Conservation (phyloP, 2,797 vertebrate species). For the Acrossocheilus fasciatus region DNA sequence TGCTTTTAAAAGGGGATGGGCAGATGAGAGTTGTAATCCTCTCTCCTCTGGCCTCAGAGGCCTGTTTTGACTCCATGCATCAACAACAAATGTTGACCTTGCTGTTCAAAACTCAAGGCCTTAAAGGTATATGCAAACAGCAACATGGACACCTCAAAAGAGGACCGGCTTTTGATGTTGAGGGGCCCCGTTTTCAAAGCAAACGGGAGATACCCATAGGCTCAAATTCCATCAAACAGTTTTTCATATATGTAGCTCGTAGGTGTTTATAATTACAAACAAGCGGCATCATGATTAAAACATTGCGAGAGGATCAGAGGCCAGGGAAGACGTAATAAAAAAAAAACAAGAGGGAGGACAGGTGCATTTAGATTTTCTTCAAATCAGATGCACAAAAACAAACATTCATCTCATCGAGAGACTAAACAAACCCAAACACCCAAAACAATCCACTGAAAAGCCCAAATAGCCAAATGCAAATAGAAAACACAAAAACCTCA, state of each 20-base stretch:
- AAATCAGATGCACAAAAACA: not conserved
- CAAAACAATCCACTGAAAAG: not conserved
- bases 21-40: slow-evolving; percentile 57
- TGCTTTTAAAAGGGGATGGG: slow-evolving; percentile 56
- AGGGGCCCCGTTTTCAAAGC: slow-evolving; percentile 75
- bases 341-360: slow-evolving; percentile 31
- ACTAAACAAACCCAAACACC: not conserved
- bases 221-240: slow-evolving; percentile 79
- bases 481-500: not conserved
- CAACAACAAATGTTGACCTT: slow-evolving; percentile 81
- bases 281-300: slow-evolving; percentile 83
- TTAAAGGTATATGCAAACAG: slow-evolving; percentile 81
- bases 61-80: slow-evolving; percentile 69
- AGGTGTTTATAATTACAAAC: slow-evolving; percentile 85
- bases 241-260: slow-evolving; percentile 79
- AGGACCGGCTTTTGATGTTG: slow-evolving; percentile 72
- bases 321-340: slow-evolving; percentile 67
- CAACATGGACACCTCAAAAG: slow-evolving; percentile 65
- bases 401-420: slow-evolving; percentile 1
- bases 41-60: slow-evolving; percentile 54
- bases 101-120: slow-evolving; percentile 76
- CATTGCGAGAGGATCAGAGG: slow-evolving; percentile 72
- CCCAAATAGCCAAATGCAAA: not conserved
- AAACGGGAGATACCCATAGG: slow-evolving; percentile 80
- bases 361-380: slow-evolving; percentile 62